Base-by-base conservation (phyloP, 92 coral and sea anemone genomes). In the Actinostola sp. region DNA sequence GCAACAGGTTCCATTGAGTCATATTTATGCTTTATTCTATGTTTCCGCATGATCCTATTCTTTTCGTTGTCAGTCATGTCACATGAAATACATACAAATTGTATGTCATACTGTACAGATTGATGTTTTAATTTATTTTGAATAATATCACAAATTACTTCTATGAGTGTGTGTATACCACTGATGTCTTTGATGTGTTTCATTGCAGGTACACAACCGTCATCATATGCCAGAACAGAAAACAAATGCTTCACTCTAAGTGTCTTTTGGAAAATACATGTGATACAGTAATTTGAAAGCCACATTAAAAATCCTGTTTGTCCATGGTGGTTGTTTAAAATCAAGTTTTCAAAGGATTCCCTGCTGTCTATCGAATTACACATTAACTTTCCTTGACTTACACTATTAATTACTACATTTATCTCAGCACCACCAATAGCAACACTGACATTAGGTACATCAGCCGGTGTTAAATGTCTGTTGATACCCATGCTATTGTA, bases 1-100 rank as follows among this genome's bases (percentile, higher is more conserved):
- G 43, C 46, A 45, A 15, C 59, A 46, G 73, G 73, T 67, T 67
- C 75, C 82, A 73, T 67, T 14, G 44, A 46, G 59, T 29, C 43
- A 67, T 60, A 60, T 28, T 51, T 24, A 60, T 82, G 71, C 76
- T 24, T 67, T 52, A 62, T 56, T 63, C 72, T 41, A 44, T 81
- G 84, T 67, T 82, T 82, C 33, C 82, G 50, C 55, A 57, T 78
- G 41, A 76, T 59, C 53, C 83, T 61, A 55, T 81, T 71, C 48
- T 73, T 83, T 67, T 77, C 88, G 50, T 66, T 76, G 56, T 71
- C 76, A 70, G 78, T 70, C 50, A 86, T 53, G 41, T 55, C 50
- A 69, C 91, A 57, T 23, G 54, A 56, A 86, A 83, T 75, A 54
- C 36, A 71, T 39, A 78, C 50, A 67, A 85, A 85, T 13, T 54